Conservation (phyloP, 2,113 vertebrate species). For the Hyperopisus bebe region DNA sequence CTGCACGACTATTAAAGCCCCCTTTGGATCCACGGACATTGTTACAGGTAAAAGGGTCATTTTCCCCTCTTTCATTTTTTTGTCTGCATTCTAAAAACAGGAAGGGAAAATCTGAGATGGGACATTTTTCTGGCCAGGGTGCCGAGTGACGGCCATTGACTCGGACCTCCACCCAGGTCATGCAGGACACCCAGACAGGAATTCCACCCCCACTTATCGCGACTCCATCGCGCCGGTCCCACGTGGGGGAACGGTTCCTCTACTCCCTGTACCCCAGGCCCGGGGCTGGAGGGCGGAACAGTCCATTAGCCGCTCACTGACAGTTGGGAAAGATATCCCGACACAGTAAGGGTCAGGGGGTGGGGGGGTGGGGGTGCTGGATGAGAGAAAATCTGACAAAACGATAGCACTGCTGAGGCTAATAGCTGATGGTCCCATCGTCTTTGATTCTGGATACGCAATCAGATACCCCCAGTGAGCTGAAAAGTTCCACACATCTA, state of each 20-base stretch:
- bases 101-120: conserved; percentile 12
- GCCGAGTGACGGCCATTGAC: conserved; percentile 2
- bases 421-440: not conserved
- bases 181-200: not conserved
- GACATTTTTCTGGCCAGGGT: not conserved
- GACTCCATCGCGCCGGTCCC: not conserved
- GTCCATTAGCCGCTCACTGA: conserved; percentile 2
- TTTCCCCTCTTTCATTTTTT: not conserved
- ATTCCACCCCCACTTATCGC: conserved; percentile 5
- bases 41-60: conserved; percentile 13
- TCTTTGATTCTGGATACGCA: not conserved
- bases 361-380: not conserved
- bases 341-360: not conserved
- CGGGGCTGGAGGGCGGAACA: not conserved
- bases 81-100: not conserved
- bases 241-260: not conserved
- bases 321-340: not conserved
- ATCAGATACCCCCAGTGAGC: not conserved
- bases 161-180: conserved; percentile 11
- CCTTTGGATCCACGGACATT: not conserved
- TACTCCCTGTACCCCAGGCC: not conserved
- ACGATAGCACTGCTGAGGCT: not conserved
- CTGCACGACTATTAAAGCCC: not conserved
- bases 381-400: not conserved
- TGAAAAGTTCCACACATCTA: not conserved